Base-by-base conservation (phyloP, 92 coral and sea anemone genomes). In the Bergia sp. region DNA sequence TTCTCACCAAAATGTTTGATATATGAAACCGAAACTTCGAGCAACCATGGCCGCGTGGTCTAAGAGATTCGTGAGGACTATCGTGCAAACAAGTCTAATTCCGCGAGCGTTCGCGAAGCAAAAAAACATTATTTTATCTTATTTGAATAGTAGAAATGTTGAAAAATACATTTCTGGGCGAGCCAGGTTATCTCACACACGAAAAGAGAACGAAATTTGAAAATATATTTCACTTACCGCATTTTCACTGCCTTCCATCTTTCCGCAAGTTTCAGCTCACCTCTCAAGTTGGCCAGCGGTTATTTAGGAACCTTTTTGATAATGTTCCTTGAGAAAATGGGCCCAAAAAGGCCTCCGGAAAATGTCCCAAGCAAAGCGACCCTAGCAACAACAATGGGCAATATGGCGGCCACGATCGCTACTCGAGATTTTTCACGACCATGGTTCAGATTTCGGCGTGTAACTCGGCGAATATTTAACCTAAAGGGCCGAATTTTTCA, bases 321-420 rank as follows among this genome's bases (percentile, higher is more conserved):
- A 37, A 29, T 79, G 67, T 79, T 49, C 82, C 67, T 79, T 79
- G 37, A 50, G 67, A 79, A 79, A 79, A 79, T n/a, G 82, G 82
- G 82, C 82, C 7, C n/a, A 79, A 79, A 79, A 50, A 50, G 67
- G 40, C 2, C 67, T n/a, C 0, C n/a, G 67, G 67, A 79, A 79
- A 79, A 49, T 36, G 67, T 36, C 69, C 82, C 69, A 37, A 79
- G 16, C 82, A 79, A 49, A 79, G 58, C 41, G 44, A 49, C 82
- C 82, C 21, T 79, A 9, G 18, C 18, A 23, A 55, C 67, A 13
- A 3, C 67, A 37, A 21, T 79, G 71, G 41, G 9, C 82, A 53
- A 29, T 53, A 79, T 79, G 82, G 67, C 82, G 43, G 69, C 82
- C 20, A 79, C 23, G 18, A 50, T 49, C 67, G 69, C n/a, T 29